Conservation (phyloP, 2,888 invertebrate species). For the Epistrophe eligans region DNA sequence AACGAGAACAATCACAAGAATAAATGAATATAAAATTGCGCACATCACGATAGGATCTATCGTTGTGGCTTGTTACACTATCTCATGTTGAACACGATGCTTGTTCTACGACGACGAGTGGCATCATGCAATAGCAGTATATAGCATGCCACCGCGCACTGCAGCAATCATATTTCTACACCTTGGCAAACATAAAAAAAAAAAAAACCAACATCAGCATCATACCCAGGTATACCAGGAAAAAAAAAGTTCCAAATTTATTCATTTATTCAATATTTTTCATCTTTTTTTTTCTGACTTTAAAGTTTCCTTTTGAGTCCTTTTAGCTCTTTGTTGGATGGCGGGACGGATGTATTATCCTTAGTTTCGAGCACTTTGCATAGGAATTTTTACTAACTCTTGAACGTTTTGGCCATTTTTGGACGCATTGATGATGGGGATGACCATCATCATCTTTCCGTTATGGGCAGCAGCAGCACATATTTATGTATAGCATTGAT, state of each 20-base stretch:
- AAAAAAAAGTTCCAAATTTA: constrained; percentile 51
- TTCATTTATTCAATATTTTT: constrained; percentile 75
- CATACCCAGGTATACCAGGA: background rate
- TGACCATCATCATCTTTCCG: constrained; percentile 66
- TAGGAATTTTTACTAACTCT: constrained; percentile 71
- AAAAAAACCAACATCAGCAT: background rate
- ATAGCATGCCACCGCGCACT: background rate
- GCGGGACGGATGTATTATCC: constrained; percentile 54
- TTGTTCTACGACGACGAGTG: constrained; percentile 17
- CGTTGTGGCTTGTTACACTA: constrained; percentile 69
- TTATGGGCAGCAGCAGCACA: constrained; percentile 50
- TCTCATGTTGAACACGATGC: constrained; percentile 70
- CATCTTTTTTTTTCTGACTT: constrained; percentile 42
- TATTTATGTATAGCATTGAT: too few species aligned
- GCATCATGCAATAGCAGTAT: constrained; percentile 5
- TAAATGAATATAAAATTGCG: constrained; percentile 72
- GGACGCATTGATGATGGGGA: constrained; percentile 54
- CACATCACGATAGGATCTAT: constrained; percentile 69
- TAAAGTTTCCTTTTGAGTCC: constrained; percentile 11
- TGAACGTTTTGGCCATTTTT: constrained; percentile 58
- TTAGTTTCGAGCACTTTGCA: constrained; percentile 59
- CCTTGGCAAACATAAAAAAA: constrained; percentile 50
- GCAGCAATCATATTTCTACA: constrained; percentile 75
- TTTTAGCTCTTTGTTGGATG: background rate
- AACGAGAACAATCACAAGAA: constrained; percentile 72